Base-by-base conservation (phyloP, 2,797 vertebrate species). In the Gymnoscopelus braueri region DNA sequence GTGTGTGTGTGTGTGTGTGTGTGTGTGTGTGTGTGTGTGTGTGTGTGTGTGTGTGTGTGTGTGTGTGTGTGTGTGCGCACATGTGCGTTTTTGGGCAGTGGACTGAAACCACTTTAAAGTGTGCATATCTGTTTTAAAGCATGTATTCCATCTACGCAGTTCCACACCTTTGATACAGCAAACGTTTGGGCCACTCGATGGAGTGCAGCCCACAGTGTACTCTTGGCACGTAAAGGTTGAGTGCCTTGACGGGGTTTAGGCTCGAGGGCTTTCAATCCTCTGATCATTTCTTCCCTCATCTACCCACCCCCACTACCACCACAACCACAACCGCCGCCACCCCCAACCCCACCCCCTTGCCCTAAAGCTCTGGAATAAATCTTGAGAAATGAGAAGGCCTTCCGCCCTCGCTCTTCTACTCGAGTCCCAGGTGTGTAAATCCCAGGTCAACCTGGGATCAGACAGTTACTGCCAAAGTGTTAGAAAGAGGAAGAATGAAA, bases 321-420 rank as follows among this genome's bases (percentile, higher is more conserved):
- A 29, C 3, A 44, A 35, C n/a, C 54, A 4, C 32, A 44, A 44
- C 39, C 39, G 8, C 73, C 74, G 3, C 74, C 68, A 15, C 54
- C 26, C 2, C 10, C 26, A 23, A 5, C 39, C 9, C 49, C 35
- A 56, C 60, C 73, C 72, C 75, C 58, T 69, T 52, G 59, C 64
- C 75, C 81, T 77, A 79, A 75, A 86, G 87, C 81, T 78, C 80
- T 89, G 87, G 87, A 86, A 88, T 91, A 91, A 92, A 91, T 91
- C 91, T 91, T 87, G 91, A 81, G 77, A 95, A 95, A 96, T 95
- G 92, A 95, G 95, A 95, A 81, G 75, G 78, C 85, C 86, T 71
- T 81, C 77, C 73, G 71, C 82, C 84, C 75, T 79, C 55, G 67
- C 53, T 3, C 71, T 75, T 72, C 74, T 81, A 77, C 84, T 84